Base-by-base conservation (phyloP, 2,888 invertebrate genomes). In the Parnassius orleans region DNA sequence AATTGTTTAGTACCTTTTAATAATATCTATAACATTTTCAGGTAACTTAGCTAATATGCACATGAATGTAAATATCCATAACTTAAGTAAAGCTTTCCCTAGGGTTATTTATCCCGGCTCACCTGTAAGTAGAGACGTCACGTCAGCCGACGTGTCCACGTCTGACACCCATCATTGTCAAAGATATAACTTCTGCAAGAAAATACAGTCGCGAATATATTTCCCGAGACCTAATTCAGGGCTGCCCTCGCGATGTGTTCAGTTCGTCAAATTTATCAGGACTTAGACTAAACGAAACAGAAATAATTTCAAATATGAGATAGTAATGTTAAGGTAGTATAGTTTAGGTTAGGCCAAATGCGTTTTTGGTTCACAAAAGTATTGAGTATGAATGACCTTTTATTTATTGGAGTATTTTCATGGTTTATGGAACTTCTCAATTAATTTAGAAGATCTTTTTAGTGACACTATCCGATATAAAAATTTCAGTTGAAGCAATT, bases 261-360 rank as follows among this genome's bases (percentile, higher is more conserved):
- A 80, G 78, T 73, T 77, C 80, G 79, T 83, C 84, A 83, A 84
- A 83, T 84, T 85, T 83, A 72, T 68, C 78, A 89, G 87, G 87
- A 87, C 66, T 87, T 65, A 63, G 78, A 72, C 48, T 42, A 15
- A 52, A 51, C 19, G 5, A 33, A 33, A 33, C 33, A 33, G 33
- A 33, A 33, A 33, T 33, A 7, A 33, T 33, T 33, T 7, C 7
- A 7, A 33, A 33, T 33, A 33, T 33, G 7, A 7, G 7, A 33
- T 33, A 33, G 33, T 33, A 33, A 33, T 33, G 33, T 33, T 24
- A 33, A 33, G 33, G 1, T 33, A 33, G 7, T 33, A 33, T 33
- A 33, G 33, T 33, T 33, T 33, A 33, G 1, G 33, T 33, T 33
- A 33, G 33, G 7, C 7, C 33, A 33, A 0, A 7, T 33, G 33